Evolutionary conservation across 2,797 vertebrate genomes (phyloP).

Genomic region (Etheostoma perlongum): DNA sequence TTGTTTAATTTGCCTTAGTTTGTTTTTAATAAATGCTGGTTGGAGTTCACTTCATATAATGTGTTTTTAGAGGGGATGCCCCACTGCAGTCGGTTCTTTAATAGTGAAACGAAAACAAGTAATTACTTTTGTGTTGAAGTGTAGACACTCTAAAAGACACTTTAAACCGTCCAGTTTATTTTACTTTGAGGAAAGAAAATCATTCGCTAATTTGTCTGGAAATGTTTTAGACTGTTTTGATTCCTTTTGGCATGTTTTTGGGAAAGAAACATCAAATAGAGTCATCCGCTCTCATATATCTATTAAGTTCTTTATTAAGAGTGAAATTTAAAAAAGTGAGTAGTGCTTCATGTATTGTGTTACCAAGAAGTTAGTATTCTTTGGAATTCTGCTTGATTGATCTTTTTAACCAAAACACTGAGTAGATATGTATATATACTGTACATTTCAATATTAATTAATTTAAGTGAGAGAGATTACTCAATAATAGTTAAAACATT

Average conservation of each 20-base stretch:
- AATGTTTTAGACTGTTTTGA: constrained; percentile 7
- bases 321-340: constrained; percentile 6
- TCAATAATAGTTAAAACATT: background rate
- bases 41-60: constrained; percentile 27
- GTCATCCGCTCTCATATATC: constrained; percentile 7
- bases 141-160: constrained; percentile 26
- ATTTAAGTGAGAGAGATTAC: no score
- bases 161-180: constrained; percentile 39
- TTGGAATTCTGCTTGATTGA: background rate
- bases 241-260: constrained; percentile 13
- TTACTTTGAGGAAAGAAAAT: constrained; percentile 27
- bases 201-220: constrained; percentile 30
- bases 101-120: constrained; percentile 18
- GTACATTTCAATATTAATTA: no score
- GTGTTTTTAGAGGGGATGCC: constrained; percentile 11
- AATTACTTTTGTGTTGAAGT: constrained; percentile 26
- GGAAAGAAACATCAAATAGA: constrained; percentile 14
- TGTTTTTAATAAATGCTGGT: constrained; percentile 9
- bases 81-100: constrained; percentile 19
- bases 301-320: constrained; percentile 17
- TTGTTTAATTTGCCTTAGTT: constrained; percentile 17
- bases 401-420: constrained; percentile 2
- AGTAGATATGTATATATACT: background rate
- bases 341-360: background rate
- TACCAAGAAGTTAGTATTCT: constrained; percentile 4